These are phyloP conservation scores for Myotis pilosus DNA, from an alignment of 2,797 vertebrate species.

Conservation along the genomic window DNA sequence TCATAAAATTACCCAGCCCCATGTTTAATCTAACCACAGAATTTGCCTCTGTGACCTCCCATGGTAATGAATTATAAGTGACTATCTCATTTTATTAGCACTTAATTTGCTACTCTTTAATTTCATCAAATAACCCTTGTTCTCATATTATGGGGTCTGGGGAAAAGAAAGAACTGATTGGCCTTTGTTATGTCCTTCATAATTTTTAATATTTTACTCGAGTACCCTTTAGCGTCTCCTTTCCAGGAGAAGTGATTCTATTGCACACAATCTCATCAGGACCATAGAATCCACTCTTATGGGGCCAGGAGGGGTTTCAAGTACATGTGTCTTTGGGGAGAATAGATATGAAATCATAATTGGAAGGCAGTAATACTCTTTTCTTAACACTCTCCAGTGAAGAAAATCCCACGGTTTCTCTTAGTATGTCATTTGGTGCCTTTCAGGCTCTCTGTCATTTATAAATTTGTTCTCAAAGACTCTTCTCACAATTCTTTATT, in stretches of 20 bases:
- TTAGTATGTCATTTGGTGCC: not conserved
- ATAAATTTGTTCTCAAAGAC: slow-evolving; percentile 39
- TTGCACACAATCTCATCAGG: slow-evolving; percentile 48
- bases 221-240: slow-evolving; percentile 68
- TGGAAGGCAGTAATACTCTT: not conserved
- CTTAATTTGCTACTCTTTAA: slow-evolving; percentile 74
- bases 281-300: slow-evolving; percentile 28
- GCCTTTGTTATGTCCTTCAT: slow-evolving; percentile 71
- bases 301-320: not conserved
- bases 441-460: not conserved
- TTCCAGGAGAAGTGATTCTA: slow-evolving; percentile 54
- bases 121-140: slow-evolving; percentile 72
- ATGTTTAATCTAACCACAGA: slow-evolving; percentile 62
- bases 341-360: not conserved
- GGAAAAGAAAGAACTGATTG: slow-evolving; percentile 66
- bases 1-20: slow-evolving; percentile 62
- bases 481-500: not conserved
- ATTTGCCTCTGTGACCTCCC: slow-evolving; percentile 73
- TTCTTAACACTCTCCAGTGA: not conserved
- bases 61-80: slow-evolving; percentile 71
- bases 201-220: slow-evolving; percentile 70
- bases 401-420: not conserved
- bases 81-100: slow-evolving; percentile 73
- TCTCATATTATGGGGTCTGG: slow-evolving; percentile 64
- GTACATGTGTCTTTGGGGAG: slow-evolving; percentile 25